Evolutionary conservation across 1,140 invertebrate genomes (phyloP).

Genomic region (Papilio polytes): DNA sequence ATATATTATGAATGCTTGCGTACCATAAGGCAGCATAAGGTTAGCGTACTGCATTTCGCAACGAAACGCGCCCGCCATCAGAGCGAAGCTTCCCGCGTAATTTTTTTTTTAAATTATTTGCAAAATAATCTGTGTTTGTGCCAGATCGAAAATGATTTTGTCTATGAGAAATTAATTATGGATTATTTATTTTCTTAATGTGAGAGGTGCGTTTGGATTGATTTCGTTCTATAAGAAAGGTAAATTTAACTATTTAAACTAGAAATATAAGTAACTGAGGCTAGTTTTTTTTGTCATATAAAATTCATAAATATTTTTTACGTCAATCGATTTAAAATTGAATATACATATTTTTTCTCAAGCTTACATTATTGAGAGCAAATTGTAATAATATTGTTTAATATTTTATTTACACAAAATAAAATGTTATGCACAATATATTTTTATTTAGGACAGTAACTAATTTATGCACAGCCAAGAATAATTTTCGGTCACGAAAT

Average conservation of each 20-base stretch:
- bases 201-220: constrained; percentile 10
- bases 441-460: too few relatives aligned
- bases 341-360: too few relatives aligned
- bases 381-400: too few relatives aligned
- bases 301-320: too few relatives aligned
- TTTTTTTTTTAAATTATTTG: neutral
- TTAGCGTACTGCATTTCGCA: constrained; percentile 37
- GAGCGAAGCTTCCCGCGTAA: constrained; percentile 30
- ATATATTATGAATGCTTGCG: constrained; percentile 34
- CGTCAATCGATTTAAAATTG: too few relatives aligned
- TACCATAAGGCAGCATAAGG: constrained; percentile 30
- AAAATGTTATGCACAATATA: neutral
- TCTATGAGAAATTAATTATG: neutral
- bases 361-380: too few relatives aligned
- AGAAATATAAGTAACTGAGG: too few relatives aligned
- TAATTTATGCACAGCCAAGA: neutral
- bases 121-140: neutral
- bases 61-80: constrained; percentile 27
- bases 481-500: neutral
- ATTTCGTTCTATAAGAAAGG: neutral
- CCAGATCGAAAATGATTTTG: neutral
- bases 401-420: neutral
- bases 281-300: too few relatives aligned
- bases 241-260: neutral
- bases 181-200: neutral